Percentiles rank a stretch among this genome's conserved stretches.
phyloP scores from a whole-genome alignment of 2,888 invertebrate species.

The Noctua fimbriata region DNA sequence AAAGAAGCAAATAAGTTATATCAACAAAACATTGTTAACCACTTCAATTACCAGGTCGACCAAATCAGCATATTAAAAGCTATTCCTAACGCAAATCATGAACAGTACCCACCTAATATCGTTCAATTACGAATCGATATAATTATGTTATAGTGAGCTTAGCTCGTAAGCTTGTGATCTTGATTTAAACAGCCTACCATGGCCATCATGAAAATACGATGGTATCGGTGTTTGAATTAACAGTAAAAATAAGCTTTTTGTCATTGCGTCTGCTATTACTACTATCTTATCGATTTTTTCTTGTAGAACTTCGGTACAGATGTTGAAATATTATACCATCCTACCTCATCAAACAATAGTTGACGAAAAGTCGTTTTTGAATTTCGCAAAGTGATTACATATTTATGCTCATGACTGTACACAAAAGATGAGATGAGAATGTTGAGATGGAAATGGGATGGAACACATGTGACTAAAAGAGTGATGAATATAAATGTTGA shows the following conservation, averaged over 20 bases:
- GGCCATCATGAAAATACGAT: background rate
- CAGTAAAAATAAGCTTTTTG: background rate
- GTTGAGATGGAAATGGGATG: no score
- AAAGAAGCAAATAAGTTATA: slow-evolving; percentile 3
- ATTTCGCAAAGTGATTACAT: background rate
- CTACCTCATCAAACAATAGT: background rate
- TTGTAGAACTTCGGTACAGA: background rate
- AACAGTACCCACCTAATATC: slow-evolving; percentile 17
- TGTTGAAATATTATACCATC: background rate
- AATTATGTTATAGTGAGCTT: background rate
- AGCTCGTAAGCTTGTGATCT: background rate
- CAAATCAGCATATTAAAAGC: slow-evolving; percentile 57
- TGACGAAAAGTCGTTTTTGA: background rate
- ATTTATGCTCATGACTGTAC: background rate
- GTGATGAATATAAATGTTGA: no score
- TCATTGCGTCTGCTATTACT: background rate
- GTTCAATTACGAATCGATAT: slow-evolving; percentile 44
- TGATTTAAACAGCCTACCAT: background rate
- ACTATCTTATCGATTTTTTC: background rate
- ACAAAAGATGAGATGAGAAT: no score
- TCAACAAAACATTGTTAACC: slow-evolving; percentile 12
- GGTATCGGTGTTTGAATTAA: background rate
- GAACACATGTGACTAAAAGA: no score
- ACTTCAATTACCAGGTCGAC: background rate
- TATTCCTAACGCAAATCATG: slow-evolving; percentile 48